These are phyloP conservation scores for Scrobipalpa costella DNA, from an alignment of 2,888 invertebrate species.

Conservation along the genomic window DNA sequence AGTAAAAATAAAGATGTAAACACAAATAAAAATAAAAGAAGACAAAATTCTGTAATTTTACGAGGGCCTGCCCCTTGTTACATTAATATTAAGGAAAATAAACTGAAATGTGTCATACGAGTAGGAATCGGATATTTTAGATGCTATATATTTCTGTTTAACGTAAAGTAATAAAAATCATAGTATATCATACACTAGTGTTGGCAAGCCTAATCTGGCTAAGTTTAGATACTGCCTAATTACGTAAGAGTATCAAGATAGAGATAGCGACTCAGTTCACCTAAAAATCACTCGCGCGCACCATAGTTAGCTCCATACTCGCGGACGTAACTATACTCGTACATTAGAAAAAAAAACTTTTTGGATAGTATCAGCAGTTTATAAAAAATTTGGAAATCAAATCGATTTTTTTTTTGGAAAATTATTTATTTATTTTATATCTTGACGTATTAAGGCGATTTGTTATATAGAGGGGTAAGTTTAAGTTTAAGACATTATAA, in stretches of 20 bases:
- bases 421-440: background rate
- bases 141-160: no score
- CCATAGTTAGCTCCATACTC: background rate
- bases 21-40: no score
- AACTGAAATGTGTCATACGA: no score
- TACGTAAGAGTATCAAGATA: slow-evolving; percentile 26
- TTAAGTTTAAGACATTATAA: background rate
- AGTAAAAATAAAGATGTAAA: no score
- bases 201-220: background rate
- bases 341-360: background rate
- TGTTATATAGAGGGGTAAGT: background rate
- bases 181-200: background rate
- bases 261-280: slow-evolving; percentile 19
- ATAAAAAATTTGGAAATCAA: background rate
- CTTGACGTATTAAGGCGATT: background rate
- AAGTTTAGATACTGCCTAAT: slow-evolving; percentile 27
- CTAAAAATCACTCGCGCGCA: background rate
- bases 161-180: background rate
- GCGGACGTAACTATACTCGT: background rate
- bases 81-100: no score
- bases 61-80: no score
- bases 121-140: no score
- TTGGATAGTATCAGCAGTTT: background rate
- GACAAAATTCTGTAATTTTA: no score
- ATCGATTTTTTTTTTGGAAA: background rate